Conservation (phyloP, 2,888 invertebrate species). For the Agrotis segetum region DNA sequence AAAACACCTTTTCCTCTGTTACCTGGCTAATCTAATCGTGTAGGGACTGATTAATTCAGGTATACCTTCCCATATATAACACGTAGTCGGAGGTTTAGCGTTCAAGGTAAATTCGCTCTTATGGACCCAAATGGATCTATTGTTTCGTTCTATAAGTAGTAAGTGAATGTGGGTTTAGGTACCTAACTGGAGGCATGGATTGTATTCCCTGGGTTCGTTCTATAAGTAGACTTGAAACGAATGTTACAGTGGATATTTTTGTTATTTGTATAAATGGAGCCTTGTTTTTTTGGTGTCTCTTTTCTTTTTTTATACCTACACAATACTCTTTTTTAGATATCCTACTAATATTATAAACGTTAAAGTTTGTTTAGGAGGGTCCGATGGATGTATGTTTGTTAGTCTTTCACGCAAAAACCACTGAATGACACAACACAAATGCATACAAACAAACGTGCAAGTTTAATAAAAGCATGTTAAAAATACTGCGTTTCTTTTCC, state of each 20-base stretch:
- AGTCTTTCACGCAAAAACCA: no score
- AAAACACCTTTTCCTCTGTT: conserved; percentile 37
- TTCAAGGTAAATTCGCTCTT: conserved; percentile 45
- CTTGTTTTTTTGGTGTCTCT: neutral
- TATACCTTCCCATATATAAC: conserved; percentile 53
- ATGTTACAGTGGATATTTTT: conserved; percentile 2
- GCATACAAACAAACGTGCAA: no score
- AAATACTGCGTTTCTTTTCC: conserved; percentile 25
- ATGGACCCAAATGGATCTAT: conserved; percentile 51
- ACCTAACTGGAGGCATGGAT: conserved; percentile 38
- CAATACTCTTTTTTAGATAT: no score
- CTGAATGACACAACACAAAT: no score
- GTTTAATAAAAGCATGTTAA: neutral
- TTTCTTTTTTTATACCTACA: no score
- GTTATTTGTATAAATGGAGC: conserved; percentile 13
- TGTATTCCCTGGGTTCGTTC: conserved; percentile 29
- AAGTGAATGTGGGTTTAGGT: conserved; percentile 42
- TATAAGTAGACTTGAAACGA: conserved; percentile 4
- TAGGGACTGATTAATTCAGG: conserved; percentile 62
- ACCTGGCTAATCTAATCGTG: conserved; percentile 59
- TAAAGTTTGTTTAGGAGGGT: no score
- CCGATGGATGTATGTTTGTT: no score
- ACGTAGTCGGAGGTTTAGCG: conserved; percentile 13
- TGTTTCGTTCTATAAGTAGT: conserved; percentile 50
- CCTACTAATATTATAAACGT: no score